Evolutionary conservation across 2,888 invertebrate genomes (phyloP), one percentile per base, ranked within the genome.

Genomic region (Cantharis rufa): DNA sequence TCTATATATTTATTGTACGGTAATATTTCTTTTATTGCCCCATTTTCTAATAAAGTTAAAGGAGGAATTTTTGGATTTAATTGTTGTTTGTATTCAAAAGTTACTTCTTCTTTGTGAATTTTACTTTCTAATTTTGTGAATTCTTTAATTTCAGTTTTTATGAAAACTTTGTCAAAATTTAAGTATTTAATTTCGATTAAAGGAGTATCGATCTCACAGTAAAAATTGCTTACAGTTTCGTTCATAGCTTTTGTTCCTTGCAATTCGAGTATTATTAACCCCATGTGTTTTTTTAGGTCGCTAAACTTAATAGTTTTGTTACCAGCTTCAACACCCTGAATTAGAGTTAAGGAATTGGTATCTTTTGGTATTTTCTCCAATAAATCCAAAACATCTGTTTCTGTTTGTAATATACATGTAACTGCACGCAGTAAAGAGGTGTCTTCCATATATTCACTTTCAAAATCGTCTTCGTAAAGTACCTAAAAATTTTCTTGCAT

Each of bases 1-100:
- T 90, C 89, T 79, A 91, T 89, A 82, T 92, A 93, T 69, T 91
- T 89, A 74, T 91, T 91, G 82, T 93, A 93, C 0, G 93, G 92
- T 32, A 93, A 84, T 64, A 93, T 90, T 83, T 91, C 91, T 24
- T 90, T 88, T 63, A 90, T 88, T 2, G 87, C 86, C 9, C 84
- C 84, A 78, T 87, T 85, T 77, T 86, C 84, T 15, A 88, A 77
- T 63, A 88, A 83, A 13, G 88, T 87, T 62, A 85, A 75, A 1
- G 86, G 83, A 75, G 86, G 87, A 4, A 83, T 77, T 24, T 83
- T 81, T 13, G 82, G 81, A 75, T 86, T 85, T 62, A 84, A 80
- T 80, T 87, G 87, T 79, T 86, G 85, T 5, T 84, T 84, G 74
- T 86, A 86, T 76, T 88, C 87, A 78, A 88, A 88, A 3, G 86